phyloP scores from a whole-genome alignment of 2,113 vertebrate species.

The Scartelaos histophorus region DNA sequence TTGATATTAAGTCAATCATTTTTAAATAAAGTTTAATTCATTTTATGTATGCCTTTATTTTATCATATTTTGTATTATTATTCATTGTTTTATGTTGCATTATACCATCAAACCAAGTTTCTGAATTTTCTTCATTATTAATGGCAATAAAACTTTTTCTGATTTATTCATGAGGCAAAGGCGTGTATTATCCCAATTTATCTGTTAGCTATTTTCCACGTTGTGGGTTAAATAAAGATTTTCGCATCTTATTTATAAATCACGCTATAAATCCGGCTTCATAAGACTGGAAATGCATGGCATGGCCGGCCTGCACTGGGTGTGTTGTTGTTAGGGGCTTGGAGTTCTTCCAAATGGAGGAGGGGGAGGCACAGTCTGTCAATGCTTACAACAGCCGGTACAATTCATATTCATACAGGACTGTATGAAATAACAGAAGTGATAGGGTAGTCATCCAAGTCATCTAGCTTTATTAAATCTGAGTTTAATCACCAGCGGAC shows the following conservation, averaged over 20 bases:
- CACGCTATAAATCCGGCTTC: constrained; percentile 14
- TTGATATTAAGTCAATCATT: too few species aligned
- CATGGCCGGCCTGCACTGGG: constrained; percentile 51
- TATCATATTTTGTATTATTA: too few species aligned
- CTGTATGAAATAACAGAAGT: constrained; percentile 20
- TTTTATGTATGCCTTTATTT: too few species aligned
- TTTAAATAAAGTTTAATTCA: too few species aligned
- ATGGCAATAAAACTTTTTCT: too few species aligned
- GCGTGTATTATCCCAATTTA: background rate
- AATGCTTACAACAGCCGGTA: background rate
- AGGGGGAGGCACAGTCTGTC: constrained; percentile 27
- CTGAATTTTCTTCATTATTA: too few species aligned
- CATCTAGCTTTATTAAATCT: too few species aligned
- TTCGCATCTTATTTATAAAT: constrained; percentile 1
- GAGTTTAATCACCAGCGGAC: background rate
- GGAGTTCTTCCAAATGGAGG: constrained; percentile 38
- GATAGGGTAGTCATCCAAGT: background rate
- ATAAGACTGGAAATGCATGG: constrained; percentile 46
- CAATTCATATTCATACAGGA: constrained; percentile 7
- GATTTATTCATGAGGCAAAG: background rate
- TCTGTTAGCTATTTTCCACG: background rate
- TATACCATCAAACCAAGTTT: too few species aligned
- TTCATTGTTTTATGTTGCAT: too few species aligned
- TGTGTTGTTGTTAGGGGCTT: constrained; percentile 55
- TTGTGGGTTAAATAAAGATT: background rate